Base-by-base conservation (phyloP, 2,797 vertebrate genomes). In the Aselliscus stoliczkanus region DNA sequence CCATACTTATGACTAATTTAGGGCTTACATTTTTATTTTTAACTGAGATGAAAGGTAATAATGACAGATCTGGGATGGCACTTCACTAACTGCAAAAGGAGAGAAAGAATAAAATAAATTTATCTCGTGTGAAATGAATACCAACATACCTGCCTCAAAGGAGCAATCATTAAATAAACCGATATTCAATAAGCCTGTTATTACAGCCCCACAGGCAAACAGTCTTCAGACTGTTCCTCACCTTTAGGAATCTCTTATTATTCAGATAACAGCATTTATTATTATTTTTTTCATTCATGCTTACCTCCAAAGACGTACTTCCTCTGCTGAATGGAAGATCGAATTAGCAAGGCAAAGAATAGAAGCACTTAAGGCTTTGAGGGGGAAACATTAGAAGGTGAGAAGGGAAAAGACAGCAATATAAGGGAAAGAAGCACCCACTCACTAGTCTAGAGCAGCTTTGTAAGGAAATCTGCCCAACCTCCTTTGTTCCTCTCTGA, bases 141-240 rank as follows among this genome's bases (percentile, higher is more conserved):
- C 85, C 86, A 93, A 92, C 86, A 93, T 76, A 87, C 27, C 60
- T 94, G 80, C 27, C 83, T 75, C 96, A 87, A 96, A 76, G 70
- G 96, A 52, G 90, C 97, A 97, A 95, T 93, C 96, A 97, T 96
- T 97, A 97, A 95, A 97, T 97, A 97, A 97, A 96, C 94, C 79
- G 90, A 58, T 90, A 29, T 95, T 97, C 86, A 96, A 89, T 97
- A 98, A 97, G 90, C 65, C 95, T 77, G 58, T 75, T 80, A 89
- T 97, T 95, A 93, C 56, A 84, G 31, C 82, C 50, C 70, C 52
- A 37, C 23, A 96, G 92, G 94, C 93, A 96, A 96, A 97, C n/a
- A 84, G 72, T 75, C 96, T 96, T 88, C 84, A 92, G 96, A 96
- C 96, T 95, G 97, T 90, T 95, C 88, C 97, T 29, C 95, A 97